Evolutionary conservation across 2,888 invertebrate genomes (phyloP).

Genomic region (Pammene fasciana): DNA sequence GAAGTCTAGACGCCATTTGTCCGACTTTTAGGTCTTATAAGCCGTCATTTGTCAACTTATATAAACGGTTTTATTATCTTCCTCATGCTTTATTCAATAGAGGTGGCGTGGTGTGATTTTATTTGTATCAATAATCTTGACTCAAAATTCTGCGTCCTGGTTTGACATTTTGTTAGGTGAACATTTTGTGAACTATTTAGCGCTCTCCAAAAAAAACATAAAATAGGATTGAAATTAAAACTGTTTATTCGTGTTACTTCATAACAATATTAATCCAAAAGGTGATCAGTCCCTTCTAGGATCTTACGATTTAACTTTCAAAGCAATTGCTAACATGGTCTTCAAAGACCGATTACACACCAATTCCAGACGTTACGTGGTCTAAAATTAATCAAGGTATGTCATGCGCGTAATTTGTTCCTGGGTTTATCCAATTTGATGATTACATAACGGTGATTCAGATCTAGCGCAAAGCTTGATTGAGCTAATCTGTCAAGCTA

Average conservation of each 20-base stretch:
- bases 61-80: slow-evolving; percentile 24
- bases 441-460: slow-evolving; percentile 44
- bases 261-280: too few species aligned
- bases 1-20: slow-evolving; percentile 26
- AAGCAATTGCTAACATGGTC: background rate
- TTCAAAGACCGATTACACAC: background rate
- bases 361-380: background rate
- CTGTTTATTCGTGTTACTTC: too few species aligned
- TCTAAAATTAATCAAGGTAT: slow-evolving; percentile 6
- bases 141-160: background rate
- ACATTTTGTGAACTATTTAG: too few species aligned
- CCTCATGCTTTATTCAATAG: slow-evolving; percentile 19
- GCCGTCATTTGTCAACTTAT: slow-evolving; percentile 12
- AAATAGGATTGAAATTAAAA: too few species aligned
- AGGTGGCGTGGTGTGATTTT: slow-evolving; percentile 17
- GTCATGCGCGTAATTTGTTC: slow-evolving; percentile 23
- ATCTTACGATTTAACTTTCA: background rate
- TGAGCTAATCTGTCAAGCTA: slow-evolving; percentile 44
- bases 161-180: background rate
- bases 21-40: slow-evolving; percentile 11
- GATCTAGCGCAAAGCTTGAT: slow-evolving; percentile 33
- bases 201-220: too few species aligned
- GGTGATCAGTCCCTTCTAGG: background rate
- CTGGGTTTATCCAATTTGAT: slow-evolving; percentile 41
- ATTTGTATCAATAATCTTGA: slow-evolving; percentile 8